phyloP scores from a whole-genome alignment of 2,797 vertebrate genomes.

The Malurus leucopterus region DNA sequence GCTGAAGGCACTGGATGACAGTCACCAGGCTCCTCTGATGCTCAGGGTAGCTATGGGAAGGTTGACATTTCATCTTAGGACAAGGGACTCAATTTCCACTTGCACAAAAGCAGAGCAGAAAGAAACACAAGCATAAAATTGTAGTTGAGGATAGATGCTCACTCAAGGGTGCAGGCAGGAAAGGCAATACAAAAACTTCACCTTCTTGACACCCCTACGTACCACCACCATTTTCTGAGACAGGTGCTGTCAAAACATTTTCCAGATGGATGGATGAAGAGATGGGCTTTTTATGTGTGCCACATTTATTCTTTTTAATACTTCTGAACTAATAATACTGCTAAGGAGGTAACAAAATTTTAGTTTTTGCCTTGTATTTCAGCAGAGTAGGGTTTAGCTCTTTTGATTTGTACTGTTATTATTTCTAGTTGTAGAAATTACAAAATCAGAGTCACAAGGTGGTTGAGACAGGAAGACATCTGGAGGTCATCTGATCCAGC shows the following conservation, averaged over 20 bases:
- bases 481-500: not conserved
- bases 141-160: not conserved
- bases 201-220: not conserved
- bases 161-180: not conserved
- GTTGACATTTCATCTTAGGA: not conserved
- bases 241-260: not conserved
- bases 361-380: not conserved
- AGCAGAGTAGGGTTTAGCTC: not conserved
- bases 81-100: not conserved
- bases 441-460: not conserved
- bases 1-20: not conserved
- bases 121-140: not conserved
- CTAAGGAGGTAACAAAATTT: not conserved
- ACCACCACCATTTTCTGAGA: accelerated
- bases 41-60: not conserved
- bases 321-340: not conserved
- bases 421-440: not conserved
- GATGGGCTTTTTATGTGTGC: not conserved
- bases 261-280: not conserved
- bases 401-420: not conserved
- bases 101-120: not conserved
- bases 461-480: not conserved
- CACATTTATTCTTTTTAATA: not conserved
- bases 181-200: not conserved
- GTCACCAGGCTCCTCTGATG: not conserved